A percentile compares a stretch with the other conserved stretches of the same genome.
Conservation (phyloP, 2,113 vertebrate genomes). For the Mormyrus iriodes region DNA sequence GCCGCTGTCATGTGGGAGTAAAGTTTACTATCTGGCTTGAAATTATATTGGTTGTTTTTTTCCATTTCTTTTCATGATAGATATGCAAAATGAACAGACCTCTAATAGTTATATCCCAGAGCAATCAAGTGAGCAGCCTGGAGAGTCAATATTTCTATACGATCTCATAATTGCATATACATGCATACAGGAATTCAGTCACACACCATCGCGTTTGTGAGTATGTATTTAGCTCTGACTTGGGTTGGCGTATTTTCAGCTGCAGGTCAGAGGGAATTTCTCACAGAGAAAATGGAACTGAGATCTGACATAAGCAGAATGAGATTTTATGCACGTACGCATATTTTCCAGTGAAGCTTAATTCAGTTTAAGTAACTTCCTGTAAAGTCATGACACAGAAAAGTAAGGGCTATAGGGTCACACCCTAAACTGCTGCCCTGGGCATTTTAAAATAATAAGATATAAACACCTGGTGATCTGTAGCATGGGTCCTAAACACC, state of each 20-base stretch:
- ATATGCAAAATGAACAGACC: neutral
- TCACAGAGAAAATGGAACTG: neutral
- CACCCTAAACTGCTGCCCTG: neutral
- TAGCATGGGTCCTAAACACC: neutral
- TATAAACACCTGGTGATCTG: neutral
- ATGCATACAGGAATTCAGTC: neutral
- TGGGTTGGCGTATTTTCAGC: neutral
- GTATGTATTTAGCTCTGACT: neutral
- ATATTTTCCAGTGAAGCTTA: neutral
- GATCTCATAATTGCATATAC: neutral
- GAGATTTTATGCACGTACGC: neutral
- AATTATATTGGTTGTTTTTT: neutral
- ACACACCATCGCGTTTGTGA: neutral
- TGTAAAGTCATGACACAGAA: neutral
- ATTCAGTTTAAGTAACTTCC: neutral
- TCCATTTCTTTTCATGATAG: neutral
- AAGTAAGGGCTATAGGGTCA: neutral
- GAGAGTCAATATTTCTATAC: neutral
- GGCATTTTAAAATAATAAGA: neutral
- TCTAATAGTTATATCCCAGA: neutral
- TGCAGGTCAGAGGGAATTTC: neutral
- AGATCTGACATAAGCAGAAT: too few relatives aligned
- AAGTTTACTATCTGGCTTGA: neutral
- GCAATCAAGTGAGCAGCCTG: neutral
- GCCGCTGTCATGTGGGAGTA: neutral